Base-by-base conservation (phyloP, 2,113 vertebrate species). In the Malurus cyaneus region DNA sequence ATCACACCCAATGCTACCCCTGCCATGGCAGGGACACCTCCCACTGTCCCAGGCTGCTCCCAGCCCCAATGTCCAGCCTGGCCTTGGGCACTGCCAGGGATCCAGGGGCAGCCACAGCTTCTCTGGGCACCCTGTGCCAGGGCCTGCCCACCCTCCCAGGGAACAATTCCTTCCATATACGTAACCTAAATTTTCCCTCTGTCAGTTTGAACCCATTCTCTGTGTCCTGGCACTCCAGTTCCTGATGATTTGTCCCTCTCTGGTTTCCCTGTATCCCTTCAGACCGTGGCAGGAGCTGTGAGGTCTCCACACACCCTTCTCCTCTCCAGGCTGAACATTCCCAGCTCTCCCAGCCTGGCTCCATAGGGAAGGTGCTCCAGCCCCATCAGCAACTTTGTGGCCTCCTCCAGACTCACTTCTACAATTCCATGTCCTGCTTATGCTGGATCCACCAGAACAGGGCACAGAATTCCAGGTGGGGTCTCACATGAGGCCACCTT, bases 401-500 rank as follows among this genome's bases (percentile, higher is more conserved):
- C 14, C 32, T 39, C 12, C 31, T 31, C 76, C 57, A 52, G 9
- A 72, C 23, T 6, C 47, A 19, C 52, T 57, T 36, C 36, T 59
- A 17, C 2, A 74, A 1, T 5, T 74, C 60, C 46, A 17, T 4
- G 19, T 25, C 46, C 19, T 14, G 59, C 11, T 10, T 11, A 7
- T 5, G 5, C 26, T 42, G 10, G 62, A 5, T 31, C 5, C 42
- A 65, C 41, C 39, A 32, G 57, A 56, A 12, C 12, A 39, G 5
- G 6, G 44, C 60, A 18, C 0, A 0, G 8, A 66, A 65, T 53
- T 80, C 19, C 28, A 32, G 28, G 3, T 28, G 44, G 32, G 10
- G 0, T 14, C 23, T 46, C 60, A 11, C 0, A 0, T 44, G 60
- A 17, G 5, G 18, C 14, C 21, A 7, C 4, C 32, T 34, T 52